Conservation (phyloP, 2,797 vertebrate genomes). For the Macroramphosus scolopax region DNA sequence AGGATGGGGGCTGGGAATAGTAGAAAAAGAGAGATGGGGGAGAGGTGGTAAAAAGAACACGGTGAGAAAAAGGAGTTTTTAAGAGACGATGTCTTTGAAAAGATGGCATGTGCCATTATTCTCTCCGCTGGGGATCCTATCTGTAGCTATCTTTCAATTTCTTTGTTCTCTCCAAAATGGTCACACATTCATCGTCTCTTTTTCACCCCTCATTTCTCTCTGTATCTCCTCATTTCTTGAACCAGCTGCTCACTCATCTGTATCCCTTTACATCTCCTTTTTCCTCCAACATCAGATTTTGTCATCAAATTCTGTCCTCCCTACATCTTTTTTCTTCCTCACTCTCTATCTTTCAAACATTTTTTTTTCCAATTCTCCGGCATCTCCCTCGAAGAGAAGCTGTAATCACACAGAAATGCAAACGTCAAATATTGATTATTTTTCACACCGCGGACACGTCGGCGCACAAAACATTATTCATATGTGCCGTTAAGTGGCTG, state of each 20-base stretch:
- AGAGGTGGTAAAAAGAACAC: conserved; percentile 4
- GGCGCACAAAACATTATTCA: conserved; percentile 35
- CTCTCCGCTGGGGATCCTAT: conserved; percentile 14
- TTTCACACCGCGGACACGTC: background rate
- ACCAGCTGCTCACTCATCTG: conserved; percentile 67
- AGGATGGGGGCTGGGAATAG: conserved; percentile 60
- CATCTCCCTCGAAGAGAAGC: conserved; percentile 16
- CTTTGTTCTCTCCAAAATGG: conserved; percentile 37
- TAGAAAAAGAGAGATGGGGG: conserved; percentile 32
- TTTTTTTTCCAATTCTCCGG: conserved; percentile 10
- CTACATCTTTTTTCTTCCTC: conserved; percentile 5
- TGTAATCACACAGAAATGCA: conserved; percentile 10
- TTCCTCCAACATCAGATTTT: conserved; percentile 23
- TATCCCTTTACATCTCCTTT: conserved; percentile 59
- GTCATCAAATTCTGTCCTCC: conserved; percentile 10
- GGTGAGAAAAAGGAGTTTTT: conserved; percentile 14
- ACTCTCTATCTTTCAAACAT: conserved; percentile 1
- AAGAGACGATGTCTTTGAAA: conserved; percentile 27
- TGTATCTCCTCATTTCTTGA: conserved; percentile 46
- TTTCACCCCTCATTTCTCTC: conserved; percentile 54
- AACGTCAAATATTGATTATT: conserved; percentile 36
- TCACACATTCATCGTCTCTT: conserved; percentile 50
- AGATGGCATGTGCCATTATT: conserved; percentile 21
- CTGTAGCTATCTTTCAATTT: conserved; percentile 33
- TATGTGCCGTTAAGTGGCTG: conserved; percentile 36